phyloP scores from a whole-genome alignment of 1,140 invertebrate genomes.

The Bemisia tabaci region DNA sequence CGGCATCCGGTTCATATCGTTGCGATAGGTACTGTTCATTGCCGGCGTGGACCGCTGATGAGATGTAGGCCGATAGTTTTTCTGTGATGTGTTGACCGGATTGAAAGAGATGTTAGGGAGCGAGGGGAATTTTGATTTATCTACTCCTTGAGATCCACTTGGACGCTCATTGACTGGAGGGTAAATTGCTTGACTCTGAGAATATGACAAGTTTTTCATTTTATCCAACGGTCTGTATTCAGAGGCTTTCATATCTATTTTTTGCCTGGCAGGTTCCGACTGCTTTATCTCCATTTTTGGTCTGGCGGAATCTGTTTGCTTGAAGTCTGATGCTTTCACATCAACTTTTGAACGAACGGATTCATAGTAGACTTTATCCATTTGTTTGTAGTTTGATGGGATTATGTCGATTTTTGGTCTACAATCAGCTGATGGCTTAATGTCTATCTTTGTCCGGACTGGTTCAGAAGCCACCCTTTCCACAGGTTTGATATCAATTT shows the following conservation, averaged over 20 bases:
- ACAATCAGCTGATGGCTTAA: background rate
- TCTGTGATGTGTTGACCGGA: background rate
- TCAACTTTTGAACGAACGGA: background rate
- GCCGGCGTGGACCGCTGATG: background rate
- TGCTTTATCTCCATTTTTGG: too few species aligned
- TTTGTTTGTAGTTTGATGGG: background rate
- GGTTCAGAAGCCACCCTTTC: background rate
- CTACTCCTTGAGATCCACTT: background rate
- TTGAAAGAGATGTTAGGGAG: background rate
- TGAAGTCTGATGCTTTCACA: background rate
- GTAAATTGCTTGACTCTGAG: background rate
- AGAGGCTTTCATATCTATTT: background rate
- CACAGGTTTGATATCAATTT: background rate
- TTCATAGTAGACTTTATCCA: background rate
- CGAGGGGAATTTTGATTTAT: background rate
- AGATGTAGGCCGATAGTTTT: background rate
- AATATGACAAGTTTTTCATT: background rate
- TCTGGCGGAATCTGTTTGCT: background rate
- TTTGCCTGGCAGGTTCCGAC: background rate
- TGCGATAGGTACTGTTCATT: background rate
- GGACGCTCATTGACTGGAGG: background rate
- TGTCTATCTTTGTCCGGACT: background rate
- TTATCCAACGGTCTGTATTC: background rate
- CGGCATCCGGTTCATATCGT: background rate
- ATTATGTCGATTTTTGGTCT: background rate